Base-by-base conservation (phyloP, 2,797 vertebrate genomes). In the Okamejei kenojei region DNA sequence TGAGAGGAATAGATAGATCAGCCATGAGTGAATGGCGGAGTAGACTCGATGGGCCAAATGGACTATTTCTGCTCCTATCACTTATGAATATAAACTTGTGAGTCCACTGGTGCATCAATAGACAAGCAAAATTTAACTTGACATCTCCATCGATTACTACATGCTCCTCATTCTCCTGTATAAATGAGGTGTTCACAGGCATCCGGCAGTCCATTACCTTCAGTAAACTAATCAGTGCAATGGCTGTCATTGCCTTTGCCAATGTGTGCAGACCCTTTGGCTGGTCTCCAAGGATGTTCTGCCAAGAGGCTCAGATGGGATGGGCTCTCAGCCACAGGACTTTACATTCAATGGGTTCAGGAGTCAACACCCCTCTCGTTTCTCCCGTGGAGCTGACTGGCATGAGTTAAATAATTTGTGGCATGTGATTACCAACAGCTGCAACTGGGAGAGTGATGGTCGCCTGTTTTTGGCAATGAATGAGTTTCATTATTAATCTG, bases 401-500 rank as follows among this genome's bases (percentile, higher is more conserved):
- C 23, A 1, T 17, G 21, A 45, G 13, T 29, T 11, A 92, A 76
- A 71, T n/a, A 74, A 76, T 76, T 17, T 8, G 71, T 92, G 71
- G 15, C 65, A 73, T 29, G 35, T 91, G 90, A 29, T 74, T 54
- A 15, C 38, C 90, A 45, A 21, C 71, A 74, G 35, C 32, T 54
- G n/a, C 71, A 90, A 90, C 32, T 35, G 86, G 32, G 63, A 68
- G 26, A 91, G 26, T 74, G 68, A 35, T 88, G n/a, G 68, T 26
- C 9, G 65, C 10, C 65, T 73, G 9, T 74, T 38, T 68, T 91
- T 76, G 38, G 13, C 90, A 58, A 7, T 26, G 26, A 38, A n/a
- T 11, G 38, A 19, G 23, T 76, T 92, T 76, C 35, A 76, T 92
- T 92, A 92, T 54, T 92, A 92, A 92, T 76, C 90, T 76, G 35